phyloP scores from a whole-genome alignment of 2,113 vertebrate genomes.

The Sturnus vulgaris region DNA sequence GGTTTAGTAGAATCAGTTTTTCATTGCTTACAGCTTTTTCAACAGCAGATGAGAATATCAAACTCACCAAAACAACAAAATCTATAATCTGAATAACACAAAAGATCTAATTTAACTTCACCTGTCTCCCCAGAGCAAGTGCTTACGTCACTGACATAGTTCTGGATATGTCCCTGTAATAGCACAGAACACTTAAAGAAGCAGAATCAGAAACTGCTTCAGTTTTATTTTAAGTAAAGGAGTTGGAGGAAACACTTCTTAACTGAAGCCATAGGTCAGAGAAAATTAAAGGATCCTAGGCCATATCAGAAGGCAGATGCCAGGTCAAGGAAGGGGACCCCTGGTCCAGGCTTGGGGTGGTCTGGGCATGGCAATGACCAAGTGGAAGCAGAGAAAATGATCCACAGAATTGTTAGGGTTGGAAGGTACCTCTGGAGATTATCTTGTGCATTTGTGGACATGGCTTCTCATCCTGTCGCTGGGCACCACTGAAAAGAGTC shows the following conservation, averaged over 20 bases:
- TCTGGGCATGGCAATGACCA: rapidly evolving
- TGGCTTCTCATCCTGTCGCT: neutral
- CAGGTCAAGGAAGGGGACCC: neutral
- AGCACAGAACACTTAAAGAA: neutral
- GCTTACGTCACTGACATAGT: neutral
- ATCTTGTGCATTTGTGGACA: neutral
- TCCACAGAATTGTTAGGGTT: neutral
- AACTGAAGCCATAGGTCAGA: neutral
- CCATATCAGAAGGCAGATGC: neutral
- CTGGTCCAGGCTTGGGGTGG: neutral
- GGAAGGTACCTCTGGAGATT: neutral
- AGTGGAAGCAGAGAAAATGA: neutral
- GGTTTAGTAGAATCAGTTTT: neutral
- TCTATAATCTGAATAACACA: neutral
- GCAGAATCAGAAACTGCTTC: neutral
- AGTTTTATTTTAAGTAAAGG: neutral
- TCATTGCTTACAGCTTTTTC: slow-evolving; percentile 8
- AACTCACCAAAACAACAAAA: slow-evolving; percentile 3
- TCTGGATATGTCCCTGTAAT: neutral
- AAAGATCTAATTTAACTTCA: neutral
- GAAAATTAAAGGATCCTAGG: neutral
- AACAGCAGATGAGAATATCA: neutral
- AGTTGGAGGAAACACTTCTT: neutral
- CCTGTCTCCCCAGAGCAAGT: neutral
- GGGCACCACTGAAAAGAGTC: neutral